A percentile compares a stretch with the other conserved stretches of the same genome.
Conservation (phyloP, 2,888 invertebrate genomes). For the Marronus borbonicus region DNA sequence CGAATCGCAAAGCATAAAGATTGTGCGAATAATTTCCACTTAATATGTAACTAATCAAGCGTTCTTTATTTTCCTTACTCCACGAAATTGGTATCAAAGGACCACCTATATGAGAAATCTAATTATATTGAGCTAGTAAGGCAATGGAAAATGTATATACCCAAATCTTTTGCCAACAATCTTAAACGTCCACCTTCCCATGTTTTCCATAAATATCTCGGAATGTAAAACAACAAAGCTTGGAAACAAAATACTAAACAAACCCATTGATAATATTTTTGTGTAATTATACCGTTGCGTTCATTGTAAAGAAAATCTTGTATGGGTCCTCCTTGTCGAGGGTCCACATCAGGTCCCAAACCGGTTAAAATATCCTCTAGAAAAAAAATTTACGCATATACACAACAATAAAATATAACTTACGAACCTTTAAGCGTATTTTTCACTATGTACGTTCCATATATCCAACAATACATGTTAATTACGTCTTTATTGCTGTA, state of each 20-base stretch:
- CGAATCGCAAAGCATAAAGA: conserved; percentile 78
- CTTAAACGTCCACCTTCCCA: conserved; percentile 80
- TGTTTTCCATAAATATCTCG: conserved; percentile 81
- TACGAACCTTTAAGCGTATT: conserved; percentile 59
- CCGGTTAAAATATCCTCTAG: conserved; percentile 68
- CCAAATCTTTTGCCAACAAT: conserved; percentile 75
- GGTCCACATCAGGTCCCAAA: conserved; percentile 67
- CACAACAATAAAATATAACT: background rate
- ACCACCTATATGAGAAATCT: conserved; percentile 68
- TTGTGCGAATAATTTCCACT: conserved; percentile 75
- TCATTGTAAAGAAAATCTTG: conserved; percentile 29
- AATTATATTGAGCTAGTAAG: too few relatives aligned
- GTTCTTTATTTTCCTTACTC: conserved; percentile 73
- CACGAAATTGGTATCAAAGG: conserved; percentile 75
- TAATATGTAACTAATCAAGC: conserved; percentile 75
- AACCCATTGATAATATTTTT: conserved; percentile 83
- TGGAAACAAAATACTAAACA: conserved; percentile 80
- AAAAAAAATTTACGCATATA: background rate
- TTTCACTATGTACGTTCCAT: conserved; percentile 79
- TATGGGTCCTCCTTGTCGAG: conserved; percentile 63
- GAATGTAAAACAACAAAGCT: conserved; percentile 79
- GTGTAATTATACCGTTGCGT: conserved; percentile 71
- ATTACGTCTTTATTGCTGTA: conserved; percentile 76
- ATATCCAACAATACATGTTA: conserved; percentile 86
- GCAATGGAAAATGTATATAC: conserved; percentile 62